Evolutionary conservation across 2,888 invertebrate genomes (phyloP), one percentile per base, ranked within the genome.

Genomic region (Fragum whitleyi): DNA sequence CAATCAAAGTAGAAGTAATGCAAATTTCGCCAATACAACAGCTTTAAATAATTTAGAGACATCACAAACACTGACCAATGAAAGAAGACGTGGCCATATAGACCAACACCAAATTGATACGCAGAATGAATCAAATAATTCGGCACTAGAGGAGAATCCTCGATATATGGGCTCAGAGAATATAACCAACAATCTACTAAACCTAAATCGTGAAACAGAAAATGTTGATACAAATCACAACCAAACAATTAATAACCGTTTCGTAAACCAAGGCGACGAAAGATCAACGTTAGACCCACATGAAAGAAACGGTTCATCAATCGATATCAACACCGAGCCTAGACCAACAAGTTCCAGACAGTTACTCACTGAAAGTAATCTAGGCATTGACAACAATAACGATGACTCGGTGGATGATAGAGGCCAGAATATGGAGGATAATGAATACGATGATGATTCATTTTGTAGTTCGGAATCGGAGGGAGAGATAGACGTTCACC

Each of bases 361-460:
- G 16, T 47, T 47, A 3, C 19, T 47, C 47, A 47, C 7, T 47
- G 47, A 47, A 47, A 14, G 47, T 47, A 47, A 47, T n/a, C 2
- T 47, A 47, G 47, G 14, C 5, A 47, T 9, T 47, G 5, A 47
- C 14, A 19, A 47, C n/a, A 47, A n/a, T 3, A n/a, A 47, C 3
- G 14, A 9, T 3, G 19, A 16, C 2, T 47, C 47, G n/a, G 14
- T 47, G 16, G 16, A 47, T 47, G n/a, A 23, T 5, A 21, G 3
- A 23, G 57, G 11, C 23, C 9, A 57, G 2, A 57, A 7, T 23
- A n/a, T 57, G 9, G 57, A 23, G 3, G 47, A 47, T 14, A 57
- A 57, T 57, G 57, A 57, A 23, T 57, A 57, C 26, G 57, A 57
- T 14, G 23, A 57, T 57, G 57, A 57, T 57, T 57, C 57, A 57